phyloP scores from a whole-genome alignment of 2,888 invertebrate genomes.

The Micoletzkya japonica region DNA sequence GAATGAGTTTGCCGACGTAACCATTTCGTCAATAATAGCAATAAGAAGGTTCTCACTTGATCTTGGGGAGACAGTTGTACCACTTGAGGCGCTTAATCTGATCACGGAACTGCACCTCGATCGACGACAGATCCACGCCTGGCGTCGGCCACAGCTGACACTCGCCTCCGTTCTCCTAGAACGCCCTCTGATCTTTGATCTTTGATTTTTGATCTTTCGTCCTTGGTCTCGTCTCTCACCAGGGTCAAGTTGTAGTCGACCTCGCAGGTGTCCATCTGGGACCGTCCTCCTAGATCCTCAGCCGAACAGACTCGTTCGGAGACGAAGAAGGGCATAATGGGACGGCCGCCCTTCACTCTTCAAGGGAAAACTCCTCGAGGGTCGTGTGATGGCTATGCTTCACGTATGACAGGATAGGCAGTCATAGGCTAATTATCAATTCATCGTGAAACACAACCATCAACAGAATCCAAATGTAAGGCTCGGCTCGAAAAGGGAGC shows the following conservation, averaged over 20 bases:
- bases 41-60: slow-evolving; percentile 36
- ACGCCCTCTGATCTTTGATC: neutral
- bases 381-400: too few species aligned
- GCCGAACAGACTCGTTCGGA: slow-evolving; percentile 59
- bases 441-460: too few species aligned
- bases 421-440: too few species aligned
- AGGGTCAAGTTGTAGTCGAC: slow-evolving; percentile 55
- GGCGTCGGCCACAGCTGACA: slow-evolving; percentile 58
- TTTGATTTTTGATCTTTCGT: neutral
- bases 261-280: slow-evolving; percentile 55
- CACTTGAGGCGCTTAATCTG: slow-evolving; percentile 54
- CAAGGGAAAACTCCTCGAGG: too few species aligned
- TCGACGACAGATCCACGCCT: slow-evolving; percentile 50
- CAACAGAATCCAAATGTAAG: too few species aligned
- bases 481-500: too few species aligned
- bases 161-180: slow-evolving; percentile 53
- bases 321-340: slow-evolving; percentile 60
- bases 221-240: slow-evolving; percentile 30
- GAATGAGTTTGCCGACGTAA: too few species aligned
- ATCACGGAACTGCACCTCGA: slow-evolving; percentile 55
- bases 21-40: neutral
- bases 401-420: neutral
- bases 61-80: slow-evolving; percentile 59
- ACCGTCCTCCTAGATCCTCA: slow-evolving; percentile 51
- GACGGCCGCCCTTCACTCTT: slow-evolving; percentile 58